These are phyloP conservation scores for Clarias fuscus DNA, from an alignment of 2,797 vertebrate species.

Conservation along the genomic window DNA sequence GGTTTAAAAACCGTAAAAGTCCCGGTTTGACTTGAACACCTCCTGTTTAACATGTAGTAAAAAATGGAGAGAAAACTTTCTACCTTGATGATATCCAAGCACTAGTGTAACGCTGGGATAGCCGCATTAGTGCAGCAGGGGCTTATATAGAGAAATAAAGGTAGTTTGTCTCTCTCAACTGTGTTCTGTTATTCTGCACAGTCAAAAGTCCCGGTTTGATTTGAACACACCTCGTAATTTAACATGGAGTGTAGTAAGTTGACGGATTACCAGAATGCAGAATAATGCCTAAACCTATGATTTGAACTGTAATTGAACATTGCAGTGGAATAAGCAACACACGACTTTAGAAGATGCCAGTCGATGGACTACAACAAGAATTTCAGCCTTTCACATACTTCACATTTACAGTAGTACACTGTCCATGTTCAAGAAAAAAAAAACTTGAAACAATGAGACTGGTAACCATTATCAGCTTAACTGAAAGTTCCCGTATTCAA, in stretches of 20 bases:
- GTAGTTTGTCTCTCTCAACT: too few relatives aligned
- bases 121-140: too few relatives aligned
- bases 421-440: neutral
- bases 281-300: neutral
- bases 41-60: too few relatives aligned
- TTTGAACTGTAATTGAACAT: neutral
- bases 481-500: neutral
- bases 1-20: too few relatives aligned
- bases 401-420: neutral
- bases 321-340: neutral
- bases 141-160: too few relatives aligned
- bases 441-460: neutral
- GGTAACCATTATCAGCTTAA: neutral
- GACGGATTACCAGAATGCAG: neutral
- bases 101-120: too few relatives aligned
- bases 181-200: too few relatives aligned
- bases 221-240: too few relatives aligned
- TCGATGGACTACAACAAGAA: neutral
- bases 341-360: neutral
- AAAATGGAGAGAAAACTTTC: too few relatives aligned
- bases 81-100: too few relatives aligned
- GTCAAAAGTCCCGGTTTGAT: too few relatives aligned
- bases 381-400: neutral
- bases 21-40: too few relatives aligned
- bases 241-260: neutral